Conservation (phyloP, 2,113 vertebrate species). For the Dolichotis patagonum region DNA sequence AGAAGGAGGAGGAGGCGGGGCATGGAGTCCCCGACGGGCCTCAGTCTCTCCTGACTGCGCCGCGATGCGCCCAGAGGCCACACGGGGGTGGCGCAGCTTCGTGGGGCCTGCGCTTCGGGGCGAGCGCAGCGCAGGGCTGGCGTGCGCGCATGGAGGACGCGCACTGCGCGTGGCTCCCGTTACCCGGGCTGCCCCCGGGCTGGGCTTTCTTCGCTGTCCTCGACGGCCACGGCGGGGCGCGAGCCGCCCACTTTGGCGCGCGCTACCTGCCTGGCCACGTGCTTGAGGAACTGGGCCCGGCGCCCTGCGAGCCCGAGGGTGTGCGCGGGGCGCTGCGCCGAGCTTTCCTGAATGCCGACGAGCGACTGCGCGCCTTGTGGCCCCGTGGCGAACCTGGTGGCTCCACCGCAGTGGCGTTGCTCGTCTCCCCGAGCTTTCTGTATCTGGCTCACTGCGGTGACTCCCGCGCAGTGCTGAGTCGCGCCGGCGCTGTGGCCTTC, state of each 20-base stretch:
- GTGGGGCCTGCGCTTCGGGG: slow-evolving; percentile 84
- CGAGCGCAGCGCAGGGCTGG: slow-evolving; percentile 87
- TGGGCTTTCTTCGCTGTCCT: slow-evolving; percentile 90
- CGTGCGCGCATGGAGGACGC: slow-evolving; percentile 88
- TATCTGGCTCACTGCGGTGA: slow-evolving; percentile 89
- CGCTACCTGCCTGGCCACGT: slow-evolving; percentile 84
- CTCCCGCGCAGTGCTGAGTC: slow-evolving; percentile 86
- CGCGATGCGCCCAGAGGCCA: slow-evolving; percentile 84
- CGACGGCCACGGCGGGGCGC: slow-evolving; percentile 90
- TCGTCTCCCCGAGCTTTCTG: slow-evolving; percentile 87
- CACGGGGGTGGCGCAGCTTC: slow-evolving; percentile 83
- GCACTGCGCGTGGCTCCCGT: slow-evolving; percentile 85
- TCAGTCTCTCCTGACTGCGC: slow-evolving; percentile 83
- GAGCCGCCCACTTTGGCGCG: slow-evolving; percentile 86
- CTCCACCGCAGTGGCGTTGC: slow-evolving; percentile 85
- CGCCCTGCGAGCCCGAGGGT: slow-evolving; percentile 69
- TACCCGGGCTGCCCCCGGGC: slow-evolving; percentile 72
- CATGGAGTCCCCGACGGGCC: not conserved
- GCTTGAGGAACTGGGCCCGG: slow-evolving; percentile 79
- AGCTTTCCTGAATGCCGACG: slow-evolving; percentile 87
- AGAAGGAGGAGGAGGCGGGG: not conserved
- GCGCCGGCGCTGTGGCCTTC: slow-evolving; percentile 85
- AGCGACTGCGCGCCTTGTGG: slow-evolving; percentile 86
- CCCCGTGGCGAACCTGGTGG: slow-evolving; percentile 88
- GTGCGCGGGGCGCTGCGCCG: slow-evolving; percentile 82